These are phyloP conservation scores for Macroglossus sobrinus DNA, from an alignment of 2,113 vertebrate genomes.

Conservation along the genomic window DNA sequence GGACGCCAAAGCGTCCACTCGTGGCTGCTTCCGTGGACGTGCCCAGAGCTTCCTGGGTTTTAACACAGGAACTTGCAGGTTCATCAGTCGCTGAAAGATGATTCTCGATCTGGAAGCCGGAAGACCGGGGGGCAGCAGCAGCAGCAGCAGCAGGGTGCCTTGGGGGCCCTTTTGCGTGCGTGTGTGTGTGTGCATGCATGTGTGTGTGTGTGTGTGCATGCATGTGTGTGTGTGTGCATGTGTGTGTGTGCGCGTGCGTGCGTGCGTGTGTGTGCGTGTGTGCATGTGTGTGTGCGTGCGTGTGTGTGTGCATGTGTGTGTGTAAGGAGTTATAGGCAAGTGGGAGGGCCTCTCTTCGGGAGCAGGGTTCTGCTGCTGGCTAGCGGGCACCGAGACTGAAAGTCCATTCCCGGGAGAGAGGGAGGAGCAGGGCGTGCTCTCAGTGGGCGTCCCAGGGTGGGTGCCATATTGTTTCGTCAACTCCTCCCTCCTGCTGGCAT, in stretches of 20 bases:
- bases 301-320: too few species aligned
- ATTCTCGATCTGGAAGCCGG: not conserved
- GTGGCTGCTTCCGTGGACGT: not conserved
- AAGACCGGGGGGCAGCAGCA: too few species aligned
- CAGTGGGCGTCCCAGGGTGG: fast-evolving
- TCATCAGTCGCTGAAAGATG: not conserved
- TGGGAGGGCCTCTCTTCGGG: not conserved
- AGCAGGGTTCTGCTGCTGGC: not conserved
- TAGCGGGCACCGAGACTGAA: not conserved
- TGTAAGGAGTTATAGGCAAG: not conserved
- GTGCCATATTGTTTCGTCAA: not conserved
- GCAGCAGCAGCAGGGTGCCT: not conserved
- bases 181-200: too few species aligned
- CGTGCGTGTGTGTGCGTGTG: too few species aligned
- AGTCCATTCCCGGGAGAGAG: too few species aligned
- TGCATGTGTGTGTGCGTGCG: too few species aligned
- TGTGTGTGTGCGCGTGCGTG: too few species aligned
- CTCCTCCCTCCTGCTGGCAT: not conserved
- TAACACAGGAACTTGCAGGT: not conserved
- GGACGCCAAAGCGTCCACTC: not conserved
- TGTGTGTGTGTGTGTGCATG: too few species aligned
- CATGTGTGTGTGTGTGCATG: too few species aligned
- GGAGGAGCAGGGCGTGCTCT: fast-evolving
- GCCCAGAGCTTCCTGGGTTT: not conserved
- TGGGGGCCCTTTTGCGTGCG: not conserved